Evolutionary conservation across 2,113 vertebrate species (phyloP).

Genomic region (Sula dactylatra): DNA sequence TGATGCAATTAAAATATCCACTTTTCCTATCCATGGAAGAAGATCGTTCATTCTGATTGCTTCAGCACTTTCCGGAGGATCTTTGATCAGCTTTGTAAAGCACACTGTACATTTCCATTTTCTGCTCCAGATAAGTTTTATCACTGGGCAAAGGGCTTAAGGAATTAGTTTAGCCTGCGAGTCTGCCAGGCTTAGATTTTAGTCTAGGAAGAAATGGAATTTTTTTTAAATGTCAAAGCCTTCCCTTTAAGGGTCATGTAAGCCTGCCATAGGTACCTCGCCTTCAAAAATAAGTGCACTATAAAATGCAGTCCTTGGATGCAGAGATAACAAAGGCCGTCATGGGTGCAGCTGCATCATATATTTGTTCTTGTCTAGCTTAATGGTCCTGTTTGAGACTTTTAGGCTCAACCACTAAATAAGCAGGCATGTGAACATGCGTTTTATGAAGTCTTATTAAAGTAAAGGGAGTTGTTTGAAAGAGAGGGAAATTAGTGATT

Average conservation of each 20-base stretch:
- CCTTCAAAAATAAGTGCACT: neutral
- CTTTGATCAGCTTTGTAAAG: constrained; percentile 12
- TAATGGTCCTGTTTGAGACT: neutral
- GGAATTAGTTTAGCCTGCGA: neutral
- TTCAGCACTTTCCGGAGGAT: neutral
- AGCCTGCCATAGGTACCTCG: neutral
- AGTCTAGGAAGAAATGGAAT: neutral
- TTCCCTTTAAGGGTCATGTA: neutral
- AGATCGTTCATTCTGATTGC: constrained; percentile 10
- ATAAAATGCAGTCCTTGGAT: neutral
- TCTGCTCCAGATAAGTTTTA: constrained; percentile 28
- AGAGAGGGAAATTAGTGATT: neutral
- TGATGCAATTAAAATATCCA: constrained; percentile 22
- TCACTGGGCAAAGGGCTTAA: neutral
- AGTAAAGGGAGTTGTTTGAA: neutral
- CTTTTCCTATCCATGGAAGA: neutral
- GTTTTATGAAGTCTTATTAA: neutral
- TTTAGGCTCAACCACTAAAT: neutral
- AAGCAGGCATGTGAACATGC: neutral
- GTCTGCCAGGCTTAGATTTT: neutral
- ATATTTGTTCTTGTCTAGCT: neutral
- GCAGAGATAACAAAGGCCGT: neutral
- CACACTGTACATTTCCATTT: neutral
- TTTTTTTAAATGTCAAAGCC: neutral
- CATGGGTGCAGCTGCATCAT: neutral